These are phyloP conservation scores for Clanis bilineata DNA, from an alignment of 2,888 invertebrate genomes.

Conservation along the genomic window DNA sequence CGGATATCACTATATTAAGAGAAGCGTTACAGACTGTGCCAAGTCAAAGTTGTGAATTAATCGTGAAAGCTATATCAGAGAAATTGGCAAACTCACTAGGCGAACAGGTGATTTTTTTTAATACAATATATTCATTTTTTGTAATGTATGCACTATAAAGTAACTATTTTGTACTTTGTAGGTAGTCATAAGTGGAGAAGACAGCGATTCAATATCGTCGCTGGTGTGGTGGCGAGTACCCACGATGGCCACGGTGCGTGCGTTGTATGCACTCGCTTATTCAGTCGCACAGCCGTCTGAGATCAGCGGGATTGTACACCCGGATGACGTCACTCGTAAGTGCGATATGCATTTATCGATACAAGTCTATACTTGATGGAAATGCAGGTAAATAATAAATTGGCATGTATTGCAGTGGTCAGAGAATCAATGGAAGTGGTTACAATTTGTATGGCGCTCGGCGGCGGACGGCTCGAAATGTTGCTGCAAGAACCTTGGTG, in stretches of 20 bases:
- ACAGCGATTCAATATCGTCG: slow-evolving; percentile 63
- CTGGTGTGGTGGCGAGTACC: slow-evolving; percentile 75
- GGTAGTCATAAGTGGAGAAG: slow-evolving; percentile 67
- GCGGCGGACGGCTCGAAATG: slow-evolving; percentile 92
- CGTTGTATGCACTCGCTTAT: slow-evolving; percentile 68
- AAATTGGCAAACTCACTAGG: slow-evolving; percentile 92
- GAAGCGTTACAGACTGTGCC: slow-evolving; percentile 93
- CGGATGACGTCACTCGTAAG: slow-evolving; percentile 84
- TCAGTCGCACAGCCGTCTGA: slow-evolving; percentile 64
- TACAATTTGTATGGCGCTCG: slow-evolving; percentile 93
- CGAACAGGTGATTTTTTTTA: slow-evolving; percentile 86
- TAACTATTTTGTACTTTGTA: slow-evolving; percentile 28
- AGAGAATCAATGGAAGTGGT: slow-evolving; percentile 96
- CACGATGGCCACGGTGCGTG: slow-evolving; percentile 68
- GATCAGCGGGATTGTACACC: slow-evolving; percentile 76
- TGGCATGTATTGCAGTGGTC: slow-evolving; percentile 82
- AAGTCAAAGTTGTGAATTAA: slow-evolving; percentile 91
- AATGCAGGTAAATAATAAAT: not conserved
- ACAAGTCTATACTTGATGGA: no score
- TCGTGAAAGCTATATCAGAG: slow-evolving; percentile 91
- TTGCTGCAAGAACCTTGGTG: slow-evolving; percentile 92
- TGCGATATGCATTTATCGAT: slow-evolving; percentile 9
- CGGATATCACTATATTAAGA: slow-evolving; percentile 85
- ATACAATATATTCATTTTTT: slow-evolving; percentile 4
- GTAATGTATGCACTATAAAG: not conserved